Base-by-base conservation (phyloP, 2,113 vertebrate species). In the Pteruthius melanotis region DNA sequence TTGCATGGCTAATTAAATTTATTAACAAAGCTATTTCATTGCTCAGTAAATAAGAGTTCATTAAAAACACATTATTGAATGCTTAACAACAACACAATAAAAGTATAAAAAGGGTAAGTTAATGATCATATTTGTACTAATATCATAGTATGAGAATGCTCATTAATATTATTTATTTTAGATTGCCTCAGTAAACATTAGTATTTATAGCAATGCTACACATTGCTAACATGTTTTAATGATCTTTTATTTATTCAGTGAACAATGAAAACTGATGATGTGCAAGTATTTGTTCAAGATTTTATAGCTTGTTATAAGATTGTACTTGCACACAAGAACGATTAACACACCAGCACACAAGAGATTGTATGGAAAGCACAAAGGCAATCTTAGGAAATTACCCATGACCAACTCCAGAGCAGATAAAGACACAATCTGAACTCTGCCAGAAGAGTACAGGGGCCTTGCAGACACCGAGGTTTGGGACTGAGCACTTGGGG, bases 51-150 rank as follows among this genome's bases (percentile, higher is more conserved):
- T 84, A 96, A 85, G 39, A 74, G 31, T 83, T 87, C 87, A 87
- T 96, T 96, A 92, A 87, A 96, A 95, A 33, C n/a, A 80, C 35
- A 60, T 87, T 95, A 91, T 35, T 86, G 68, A 31, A 71, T 64
- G 40, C n/a, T 93, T 87, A 96, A 93, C 64, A 88, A 66, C 66
- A 93, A n/a, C 22, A 39, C 65, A 49, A 80, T 74, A 80, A 83
- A 83, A 68, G 27, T 60, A 86, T 53, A 64, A 69, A 74, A 85
- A 83, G 60, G 44, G 68, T 75, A 94, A 80, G 40, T 57, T 82
- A 95, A 96, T 80, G 50, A 93, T 88, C 35, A 4, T 78, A 89
- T 79, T 93, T 89, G 53, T 87, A 72, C 44, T 81, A 40, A 85
- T 77, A 77, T 22, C 19, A 69, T 30, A 35, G 19, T 37, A 65